Conservation (phyloP, 2,888 invertebrate species). For the Pristionchus maxplancki region DNA sequence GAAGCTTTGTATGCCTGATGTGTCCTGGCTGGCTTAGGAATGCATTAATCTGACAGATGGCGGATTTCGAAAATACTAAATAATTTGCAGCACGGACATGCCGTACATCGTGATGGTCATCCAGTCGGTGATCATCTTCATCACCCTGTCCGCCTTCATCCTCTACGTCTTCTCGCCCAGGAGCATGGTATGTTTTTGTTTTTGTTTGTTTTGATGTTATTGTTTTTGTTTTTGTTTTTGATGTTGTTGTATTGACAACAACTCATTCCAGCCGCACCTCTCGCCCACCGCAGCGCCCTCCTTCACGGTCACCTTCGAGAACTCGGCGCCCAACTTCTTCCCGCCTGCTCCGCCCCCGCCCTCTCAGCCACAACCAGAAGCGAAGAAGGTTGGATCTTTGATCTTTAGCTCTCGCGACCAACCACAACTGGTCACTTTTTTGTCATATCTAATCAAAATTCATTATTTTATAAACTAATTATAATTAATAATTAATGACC, state of each 20-base stretch:
- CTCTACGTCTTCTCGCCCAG: conserved; percentile 27
- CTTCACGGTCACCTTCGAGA: conserved; percentile 31
- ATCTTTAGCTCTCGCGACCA: not conserved
- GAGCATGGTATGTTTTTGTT: not conserved
- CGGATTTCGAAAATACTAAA: too few relatives aligned
- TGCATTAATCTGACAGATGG: too few relatives aligned
- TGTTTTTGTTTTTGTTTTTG: too few relatives aligned
- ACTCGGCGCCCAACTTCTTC: not conserved
- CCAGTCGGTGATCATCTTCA: conserved; percentile 45
- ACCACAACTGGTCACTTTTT: not conserved
- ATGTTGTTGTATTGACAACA: too few relatives aligned
- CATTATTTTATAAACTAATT: not conserved
- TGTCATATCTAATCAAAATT: not conserved
- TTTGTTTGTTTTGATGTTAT: not conserved
- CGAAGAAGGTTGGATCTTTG: not conserved
- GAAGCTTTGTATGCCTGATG: too few relatives aligned
- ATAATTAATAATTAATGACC: not conserved
- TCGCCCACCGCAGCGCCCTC: not conserved
- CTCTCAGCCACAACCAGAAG: not conserved
- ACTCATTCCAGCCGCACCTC: not conserved
- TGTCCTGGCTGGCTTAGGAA: too few relatives aligned
- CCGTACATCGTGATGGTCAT: conserved; percentile 37
- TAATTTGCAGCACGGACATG: not conserved
- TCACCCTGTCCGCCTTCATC: conserved; percentile 41
- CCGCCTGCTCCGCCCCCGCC: not conserved